Percentiles rank a stretch among this genome's conserved stretches.
These are phyloP conservation scores for Neodiprion fabricii DNA, from an alignment of 1,140 invertebrate genomes.

Conservation along the genomic window DNA sequence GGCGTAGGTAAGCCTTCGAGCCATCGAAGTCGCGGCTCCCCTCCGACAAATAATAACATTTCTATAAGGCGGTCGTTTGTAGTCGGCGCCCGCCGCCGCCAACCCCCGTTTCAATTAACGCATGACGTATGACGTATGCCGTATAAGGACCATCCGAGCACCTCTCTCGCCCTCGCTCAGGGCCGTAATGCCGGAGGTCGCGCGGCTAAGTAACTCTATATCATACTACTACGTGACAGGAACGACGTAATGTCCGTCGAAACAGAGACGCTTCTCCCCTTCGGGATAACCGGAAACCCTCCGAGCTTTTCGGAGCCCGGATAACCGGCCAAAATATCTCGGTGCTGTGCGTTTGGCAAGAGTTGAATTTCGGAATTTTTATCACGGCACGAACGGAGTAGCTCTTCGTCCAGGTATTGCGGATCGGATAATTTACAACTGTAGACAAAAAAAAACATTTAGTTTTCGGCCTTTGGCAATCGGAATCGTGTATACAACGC, in stretches of 20 bases:
- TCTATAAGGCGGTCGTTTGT: conserved; percentile 64
- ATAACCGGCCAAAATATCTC: conserved; percentile 13
- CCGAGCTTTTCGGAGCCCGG: background rate
- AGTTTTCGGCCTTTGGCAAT: no score
- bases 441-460: no score
- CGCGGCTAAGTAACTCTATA: conserved; percentile 61
- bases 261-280: background rate
- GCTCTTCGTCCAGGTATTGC: no score
- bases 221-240: conserved; percentile 59
- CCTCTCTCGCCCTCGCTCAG: background rate
- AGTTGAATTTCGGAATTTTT: no score
- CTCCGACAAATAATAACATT: conserved; percentile 59
- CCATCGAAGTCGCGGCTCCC: conserved; percentile 37
- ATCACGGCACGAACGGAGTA: no score
- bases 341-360: background rate
- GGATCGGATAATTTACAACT: no score
- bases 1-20: conserved; percentile 34
- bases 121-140: conserved; percentile 65
- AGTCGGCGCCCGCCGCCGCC: conserved; percentile 54
- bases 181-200: background rate
- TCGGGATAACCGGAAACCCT: background rate
- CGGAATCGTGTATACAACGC: no score
- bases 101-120: conserved; percentile 64
- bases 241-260: background rate
- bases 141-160: conserved; percentile 46